Percentiles rank a stretch among this genome's conserved stretches.
Evolutionary conservation across 2,888 invertebrate genomes (phyloP).

Genomic region (Helleia helle): DNA sequence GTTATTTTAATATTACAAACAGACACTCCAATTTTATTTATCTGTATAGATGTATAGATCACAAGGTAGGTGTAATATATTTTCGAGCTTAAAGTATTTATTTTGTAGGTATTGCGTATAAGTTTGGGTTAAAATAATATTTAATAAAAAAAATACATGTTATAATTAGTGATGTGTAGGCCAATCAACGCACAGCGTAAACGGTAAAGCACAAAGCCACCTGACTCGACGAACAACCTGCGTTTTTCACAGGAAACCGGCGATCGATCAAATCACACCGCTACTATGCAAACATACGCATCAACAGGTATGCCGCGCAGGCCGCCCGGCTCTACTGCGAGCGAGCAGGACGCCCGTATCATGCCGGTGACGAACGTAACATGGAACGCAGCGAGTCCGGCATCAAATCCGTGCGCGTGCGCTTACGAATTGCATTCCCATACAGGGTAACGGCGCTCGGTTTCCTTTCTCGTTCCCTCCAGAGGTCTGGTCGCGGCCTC

Average conservation of each 20-base stretch:
- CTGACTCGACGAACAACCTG: conserved; percentile 59
- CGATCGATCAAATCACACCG: conserved; percentile 61
- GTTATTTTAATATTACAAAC: too few species aligned
- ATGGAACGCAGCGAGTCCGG: conserved; percentile 52
- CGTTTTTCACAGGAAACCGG: conserved; percentile 63
- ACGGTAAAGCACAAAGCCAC: conserved; percentile 50
- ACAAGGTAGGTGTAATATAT: too few species aligned
- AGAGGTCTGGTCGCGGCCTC: conserved; percentile 43
- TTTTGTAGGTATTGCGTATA: too few species aligned
- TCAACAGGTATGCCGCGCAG: conserved; percentile 45
- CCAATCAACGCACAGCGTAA: conserved; percentile 42
- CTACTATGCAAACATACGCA: conserved; percentile 56
- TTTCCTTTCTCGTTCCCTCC: conserved; percentile 51
- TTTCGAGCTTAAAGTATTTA: too few species aligned
- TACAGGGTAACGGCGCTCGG: conserved; percentile 61
- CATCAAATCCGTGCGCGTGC: conserved; percentile 56
- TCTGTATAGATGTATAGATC: too few species aligned
- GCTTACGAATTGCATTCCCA: conserved; percentile 68
- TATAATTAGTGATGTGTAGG: too few species aligned
- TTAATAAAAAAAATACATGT: too few species aligned
- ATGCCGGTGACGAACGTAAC: conserved; percentile 34
- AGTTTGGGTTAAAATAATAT: too few species aligned
- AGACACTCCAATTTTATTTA: too few species aligned
- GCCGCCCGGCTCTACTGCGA: conserved; percentile 33
- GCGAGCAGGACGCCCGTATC: conserved; percentile 43